Conservation (phyloP, 2,888 invertebrate genomes). For the Dichetophora obliterata region DNA sequence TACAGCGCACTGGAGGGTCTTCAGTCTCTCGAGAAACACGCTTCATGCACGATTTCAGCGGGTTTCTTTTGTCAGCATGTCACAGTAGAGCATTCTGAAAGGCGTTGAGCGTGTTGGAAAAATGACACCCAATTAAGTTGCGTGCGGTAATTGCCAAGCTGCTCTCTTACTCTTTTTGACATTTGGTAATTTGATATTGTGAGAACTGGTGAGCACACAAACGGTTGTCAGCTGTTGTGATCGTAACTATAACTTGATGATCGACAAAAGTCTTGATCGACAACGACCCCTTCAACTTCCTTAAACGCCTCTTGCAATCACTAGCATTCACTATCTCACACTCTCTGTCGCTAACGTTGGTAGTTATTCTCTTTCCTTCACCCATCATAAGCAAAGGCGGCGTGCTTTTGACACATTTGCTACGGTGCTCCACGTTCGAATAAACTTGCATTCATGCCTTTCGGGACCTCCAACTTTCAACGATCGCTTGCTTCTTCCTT, state of each 20-base stretch:
- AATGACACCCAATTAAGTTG: conserved; percentile 38
- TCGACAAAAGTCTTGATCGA: conserved; percentile 1
- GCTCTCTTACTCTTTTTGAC: conserved; percentile 16
- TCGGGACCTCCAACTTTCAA: conserved; percentile 36
- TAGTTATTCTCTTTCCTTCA: neutral
- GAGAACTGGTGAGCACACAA: conserved; percentile 47
- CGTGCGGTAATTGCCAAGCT: conserved; percentile 31
- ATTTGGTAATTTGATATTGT: conserved; percentile 60
- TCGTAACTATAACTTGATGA: conserved; percentile 52
- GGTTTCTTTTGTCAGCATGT: conserved; percentile 28
- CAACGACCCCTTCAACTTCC: neutral
- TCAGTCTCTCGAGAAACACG: conserved; percentile 48
- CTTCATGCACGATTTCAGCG: conserved; percentile 59
- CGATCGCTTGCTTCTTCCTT: neutral
- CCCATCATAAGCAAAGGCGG: conserved; percentile 46
- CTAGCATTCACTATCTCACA: neutral
- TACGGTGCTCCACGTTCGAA: conserved; percentile 61
- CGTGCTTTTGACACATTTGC: conserved; percentile 65
- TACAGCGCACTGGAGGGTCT: neutral
- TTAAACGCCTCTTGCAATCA: neutral
- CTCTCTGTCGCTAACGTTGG: neutral
- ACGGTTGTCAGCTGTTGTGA: conserved; percentile 60
- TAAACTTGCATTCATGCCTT: conserved; percentile 62
- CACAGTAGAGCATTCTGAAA: neutral
- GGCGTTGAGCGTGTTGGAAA: conserved; percentile 6